These are phyloP conservation scores for Tiliqua scincoides DNA, from an alignment of 2,113 vertebrate species.

Conservation along the genomic window DNA sequence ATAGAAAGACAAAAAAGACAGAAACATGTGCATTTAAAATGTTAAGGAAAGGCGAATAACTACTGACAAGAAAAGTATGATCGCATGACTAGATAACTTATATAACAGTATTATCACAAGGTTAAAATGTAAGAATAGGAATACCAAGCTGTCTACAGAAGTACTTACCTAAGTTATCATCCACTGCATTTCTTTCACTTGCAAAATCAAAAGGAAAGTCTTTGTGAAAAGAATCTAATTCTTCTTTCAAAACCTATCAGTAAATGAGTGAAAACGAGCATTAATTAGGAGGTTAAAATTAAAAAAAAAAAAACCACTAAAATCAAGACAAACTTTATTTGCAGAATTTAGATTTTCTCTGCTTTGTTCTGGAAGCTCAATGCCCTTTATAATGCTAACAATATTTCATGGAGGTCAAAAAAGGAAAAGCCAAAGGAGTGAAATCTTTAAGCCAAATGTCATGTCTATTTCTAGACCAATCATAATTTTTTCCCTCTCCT, in stretches of 20 bases:
- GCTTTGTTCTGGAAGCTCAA: neutral
- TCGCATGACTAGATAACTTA: neutral
- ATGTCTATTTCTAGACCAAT: neutral
- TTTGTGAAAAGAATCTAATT: conserved; percentile 24
- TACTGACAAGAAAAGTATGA: neutral
- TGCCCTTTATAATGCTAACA: neutral
- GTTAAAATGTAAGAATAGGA: conserved; percentile 1
- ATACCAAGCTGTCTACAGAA: neutral
- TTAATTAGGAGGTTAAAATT: neutral
- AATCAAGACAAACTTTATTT: neutral
- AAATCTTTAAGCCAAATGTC: conserved; percentile 22
- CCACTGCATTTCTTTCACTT: conserved; percentile 27
- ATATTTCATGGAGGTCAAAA: neutral
- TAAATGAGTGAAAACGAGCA: neutral
- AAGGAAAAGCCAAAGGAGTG: conserved; percentile 15
- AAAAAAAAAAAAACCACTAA: neutral
- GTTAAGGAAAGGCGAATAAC: conserved; percentile 20
- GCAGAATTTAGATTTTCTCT: neutral
- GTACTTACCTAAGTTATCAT: conserved; percentile 57
- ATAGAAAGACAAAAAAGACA: neutral
- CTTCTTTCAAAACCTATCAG: conserved; percentile 52
- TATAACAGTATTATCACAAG: neutral
- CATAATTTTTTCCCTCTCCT: neutral
- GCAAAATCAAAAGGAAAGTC: conserved; percentile 41
- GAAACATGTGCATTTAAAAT: neutral